Evolutionary conservation across 2,113 vertebrate genomes (phyloP).

Genomic region (Burhinus bistriatus): DNA sequence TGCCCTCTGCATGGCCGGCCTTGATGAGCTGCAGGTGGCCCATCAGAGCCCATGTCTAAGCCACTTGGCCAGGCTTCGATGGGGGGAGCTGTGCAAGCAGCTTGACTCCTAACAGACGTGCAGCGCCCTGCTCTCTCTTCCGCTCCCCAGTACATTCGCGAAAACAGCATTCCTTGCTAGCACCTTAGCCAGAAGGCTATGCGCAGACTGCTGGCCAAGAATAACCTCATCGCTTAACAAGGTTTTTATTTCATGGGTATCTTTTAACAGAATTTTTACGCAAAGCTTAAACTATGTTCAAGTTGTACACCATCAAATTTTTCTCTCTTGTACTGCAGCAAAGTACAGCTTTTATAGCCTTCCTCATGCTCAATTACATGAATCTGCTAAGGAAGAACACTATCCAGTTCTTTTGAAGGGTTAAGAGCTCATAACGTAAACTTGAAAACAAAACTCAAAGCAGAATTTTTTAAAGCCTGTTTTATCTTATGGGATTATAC

Average conservation of each 20-base stretch:
- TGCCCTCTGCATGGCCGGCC: not conserved
- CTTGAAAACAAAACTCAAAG: constrained; percentile 30
- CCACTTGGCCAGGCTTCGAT: not conserved
- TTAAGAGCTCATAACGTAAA: constrained; percentile 10
- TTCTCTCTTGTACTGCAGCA: not conserved
- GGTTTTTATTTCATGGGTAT: not conserved
- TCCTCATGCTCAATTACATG: not conserved
- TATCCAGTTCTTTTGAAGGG: not conserved
- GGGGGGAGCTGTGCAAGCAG: not conserved
- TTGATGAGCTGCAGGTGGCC: constrained; percentile 49
- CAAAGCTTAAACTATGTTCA: constrained; percentile 21
- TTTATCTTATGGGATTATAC: not conserved
- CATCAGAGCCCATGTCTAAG: not conserved
- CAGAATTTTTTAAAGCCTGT: not conserved
- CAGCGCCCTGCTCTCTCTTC: not conserved
- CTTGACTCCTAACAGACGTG: not conserved
- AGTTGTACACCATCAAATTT: not conserved
- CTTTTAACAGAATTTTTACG: constrained; percentile 20
- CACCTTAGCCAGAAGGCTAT: constrained; percentile 34
- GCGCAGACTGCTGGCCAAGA: not conserved
- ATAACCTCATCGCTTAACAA: constrained; percentile 22
- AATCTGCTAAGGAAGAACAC: not conserved
- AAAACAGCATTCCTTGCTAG: not conserved
- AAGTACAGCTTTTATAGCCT: not conserved
- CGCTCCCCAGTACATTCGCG: not conserved